Base-by-base conservation (phyloP, 2,888 invertebrate species). In the Parnassius glacialis region DNA sequence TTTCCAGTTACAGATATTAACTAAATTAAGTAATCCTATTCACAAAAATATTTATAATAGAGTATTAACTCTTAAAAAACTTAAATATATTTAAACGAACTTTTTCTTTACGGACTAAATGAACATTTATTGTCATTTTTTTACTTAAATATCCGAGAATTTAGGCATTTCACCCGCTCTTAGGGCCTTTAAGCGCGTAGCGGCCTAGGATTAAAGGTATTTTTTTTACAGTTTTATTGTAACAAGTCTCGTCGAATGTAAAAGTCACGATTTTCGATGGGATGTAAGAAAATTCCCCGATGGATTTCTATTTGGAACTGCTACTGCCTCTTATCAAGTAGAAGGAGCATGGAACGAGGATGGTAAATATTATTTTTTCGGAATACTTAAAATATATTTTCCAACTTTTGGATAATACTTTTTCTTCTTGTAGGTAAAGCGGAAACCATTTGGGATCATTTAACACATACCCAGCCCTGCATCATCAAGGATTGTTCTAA, bases 381-480 rank as follows among this genome's bases (percentile, higher is more conserved):
- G 7, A 34, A 16, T 13, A 5, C 11, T 52, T 41, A 47, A 41
- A 53, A 53, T 53, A 44, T 42, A 52, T 10, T 10, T 42, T 0
- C n/a, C 11, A 45, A 16, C 9, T 45, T 16, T 16, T 42, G 16
- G 48, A 50, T 47, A 34, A 9, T n/a, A 34, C 1, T 12, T 53
- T 55, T 55, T 10, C 5, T 57, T 62, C 41, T 70, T 73, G n/a
- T 70, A 84, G 93, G 92, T 13, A 93, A 93, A 73, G 79, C 91
- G 1, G 87, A 86, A 74, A 93, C 87, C 59, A 93, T 94, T 59
- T 94, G 94, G 94, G 94, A 95, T 78, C 85, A 80, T 64, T 78
- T 93, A 68, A 87, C 92, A 1, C 93, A 93, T 64, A 70, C 64
- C 3, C 60, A 74, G 42, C 76, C 92, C 0, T 92, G 92, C 44